Conservation (phyloP, 2,888 invertebrate genomes). For the Orchesellides sinensis region DNA sequence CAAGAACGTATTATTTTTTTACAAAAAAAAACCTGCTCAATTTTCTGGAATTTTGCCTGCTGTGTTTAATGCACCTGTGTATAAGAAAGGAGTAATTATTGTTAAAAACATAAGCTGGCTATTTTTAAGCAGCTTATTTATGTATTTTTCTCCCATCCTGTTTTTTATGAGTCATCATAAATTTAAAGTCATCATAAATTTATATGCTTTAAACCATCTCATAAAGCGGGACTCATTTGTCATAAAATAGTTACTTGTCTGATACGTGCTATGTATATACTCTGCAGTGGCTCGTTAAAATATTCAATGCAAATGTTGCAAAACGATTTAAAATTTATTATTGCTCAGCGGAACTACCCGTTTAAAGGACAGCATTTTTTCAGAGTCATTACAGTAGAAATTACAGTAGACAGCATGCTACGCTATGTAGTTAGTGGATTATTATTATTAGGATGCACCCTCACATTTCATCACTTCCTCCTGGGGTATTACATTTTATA, state of each 20-base stretch:
- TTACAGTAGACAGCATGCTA: neutral
- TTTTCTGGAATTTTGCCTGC: neutral
- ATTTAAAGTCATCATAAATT: too few relatives aligned
- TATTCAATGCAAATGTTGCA: conserved; percentile 10
- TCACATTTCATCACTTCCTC: conserved; percentile 48
- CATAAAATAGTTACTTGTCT: neutral
- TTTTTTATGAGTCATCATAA: too few relatives aligned
- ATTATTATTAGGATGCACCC: conserved; percentile 34
- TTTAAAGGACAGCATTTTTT: neutral
- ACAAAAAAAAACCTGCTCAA: conserved; percentile 3
- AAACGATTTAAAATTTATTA: conserved; percentile 10
- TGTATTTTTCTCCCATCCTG: too few relatives aligned
- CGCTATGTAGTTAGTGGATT: neutral
- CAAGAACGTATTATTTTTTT: neutral
- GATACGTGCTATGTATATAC: too few relatives aligned
- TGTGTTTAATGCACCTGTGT: neutral
- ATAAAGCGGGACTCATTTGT: neutral
- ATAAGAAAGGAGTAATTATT: neutral
- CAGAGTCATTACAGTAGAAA: neutral
- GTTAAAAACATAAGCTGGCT: too few relatives aligned
- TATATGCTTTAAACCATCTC: neutral
- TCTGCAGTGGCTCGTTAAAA: neutral
- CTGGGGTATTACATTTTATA: too few relatives aligned
- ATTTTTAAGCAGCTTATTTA: too few relatives aligned
- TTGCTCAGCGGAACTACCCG: neutral